These are phyloP conservation scores for Chrysemys picta DNA, from an alignment of 2,113 vertebrate genomes.

Conservation along the genomic window DNA sequence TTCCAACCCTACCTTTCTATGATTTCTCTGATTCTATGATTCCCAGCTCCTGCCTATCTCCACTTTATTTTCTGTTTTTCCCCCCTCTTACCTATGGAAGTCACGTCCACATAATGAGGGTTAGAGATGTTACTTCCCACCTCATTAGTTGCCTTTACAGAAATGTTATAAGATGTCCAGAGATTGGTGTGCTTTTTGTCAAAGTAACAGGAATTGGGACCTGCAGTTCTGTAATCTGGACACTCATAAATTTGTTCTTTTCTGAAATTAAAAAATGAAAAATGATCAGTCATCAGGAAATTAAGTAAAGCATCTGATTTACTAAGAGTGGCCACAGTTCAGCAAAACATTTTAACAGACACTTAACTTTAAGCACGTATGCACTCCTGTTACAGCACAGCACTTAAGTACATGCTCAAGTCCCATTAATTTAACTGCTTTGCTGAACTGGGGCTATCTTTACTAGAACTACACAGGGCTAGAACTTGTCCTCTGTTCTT, in stretches of 20 bases:
- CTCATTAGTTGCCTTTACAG: conserved; percentile 87
- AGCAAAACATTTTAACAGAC: neutral
- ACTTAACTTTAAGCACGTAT: neutral
- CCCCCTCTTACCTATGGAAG: conserved; percentile 87
- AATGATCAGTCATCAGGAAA: conserved; percentile 33
- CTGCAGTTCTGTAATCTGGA: conserved; percentile 89
- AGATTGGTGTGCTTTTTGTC: conserved; percentile 88
- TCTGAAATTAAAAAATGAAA: conserved; percentile 76
- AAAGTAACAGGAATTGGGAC: conserved; percentile 94
- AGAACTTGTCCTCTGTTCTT: neutral
- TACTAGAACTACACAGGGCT: neutral
- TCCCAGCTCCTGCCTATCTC: neutral
- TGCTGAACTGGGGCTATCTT: neutral
- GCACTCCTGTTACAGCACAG: neutral
- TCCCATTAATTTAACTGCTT: neutral
- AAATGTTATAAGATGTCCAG: conserved; percentile 90
- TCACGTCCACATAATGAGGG: conserved; percentile 85
- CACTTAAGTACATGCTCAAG: neutral
- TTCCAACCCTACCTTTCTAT: neutral
- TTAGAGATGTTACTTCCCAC: conserved; percentile 86
- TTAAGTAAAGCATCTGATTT: neutral
- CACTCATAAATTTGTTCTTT: conserved; percentile 82
- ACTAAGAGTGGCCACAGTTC: neutral
- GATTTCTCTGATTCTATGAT: neutral
- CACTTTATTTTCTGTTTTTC: neutral